Evolutionary conservation across 2,113 vertebrate genomes (phyloP).

Genomic region (Patagioenas fasciata): DNA sequence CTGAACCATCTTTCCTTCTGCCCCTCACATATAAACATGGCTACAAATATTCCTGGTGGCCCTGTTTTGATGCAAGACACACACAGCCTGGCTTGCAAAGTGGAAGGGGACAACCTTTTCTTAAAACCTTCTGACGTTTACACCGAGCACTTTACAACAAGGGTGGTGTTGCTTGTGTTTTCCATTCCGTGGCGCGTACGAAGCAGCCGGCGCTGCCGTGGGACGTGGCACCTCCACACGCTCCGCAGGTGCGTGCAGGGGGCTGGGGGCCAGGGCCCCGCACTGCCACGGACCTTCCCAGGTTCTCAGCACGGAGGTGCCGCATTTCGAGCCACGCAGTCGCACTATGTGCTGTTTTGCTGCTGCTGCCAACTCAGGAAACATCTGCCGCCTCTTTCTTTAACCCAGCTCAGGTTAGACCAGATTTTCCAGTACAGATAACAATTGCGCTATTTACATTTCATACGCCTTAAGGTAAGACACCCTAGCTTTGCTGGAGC

Average conservation of each 20-base stretch:
- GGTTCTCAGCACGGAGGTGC: neutral
- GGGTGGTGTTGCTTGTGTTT: neutral
- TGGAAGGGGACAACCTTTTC: neutral
- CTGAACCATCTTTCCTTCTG: neutral
- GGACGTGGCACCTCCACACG: rapidly evolving
- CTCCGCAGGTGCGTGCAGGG: rapidly evolving
- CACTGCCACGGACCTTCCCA: neutral
- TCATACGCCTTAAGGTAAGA: conserved; percentile 2
- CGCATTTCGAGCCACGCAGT: neutral
- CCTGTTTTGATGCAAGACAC: neutral
- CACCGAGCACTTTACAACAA: neutral
- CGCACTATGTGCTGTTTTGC: rapidly evolving
- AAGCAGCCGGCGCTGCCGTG: neutral
- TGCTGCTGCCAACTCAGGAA: neutral
- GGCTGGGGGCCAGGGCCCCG: neutral
- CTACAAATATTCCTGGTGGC: neutral
- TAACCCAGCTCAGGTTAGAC: conserved; percentile 10
- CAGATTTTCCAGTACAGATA: conserved; percentile 26
- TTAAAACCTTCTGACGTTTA: neutral
- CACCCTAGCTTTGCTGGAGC: neutral
- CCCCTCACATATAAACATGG: neutral
- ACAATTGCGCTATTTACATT: conserved; percentile 36
- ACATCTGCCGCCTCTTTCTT: neutral
- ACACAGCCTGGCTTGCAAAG: neutral
- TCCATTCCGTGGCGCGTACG: neutral